Conservation (phyloP, 2,888 invertebrate genomes). For the Acrobasis repandana region DNA sequence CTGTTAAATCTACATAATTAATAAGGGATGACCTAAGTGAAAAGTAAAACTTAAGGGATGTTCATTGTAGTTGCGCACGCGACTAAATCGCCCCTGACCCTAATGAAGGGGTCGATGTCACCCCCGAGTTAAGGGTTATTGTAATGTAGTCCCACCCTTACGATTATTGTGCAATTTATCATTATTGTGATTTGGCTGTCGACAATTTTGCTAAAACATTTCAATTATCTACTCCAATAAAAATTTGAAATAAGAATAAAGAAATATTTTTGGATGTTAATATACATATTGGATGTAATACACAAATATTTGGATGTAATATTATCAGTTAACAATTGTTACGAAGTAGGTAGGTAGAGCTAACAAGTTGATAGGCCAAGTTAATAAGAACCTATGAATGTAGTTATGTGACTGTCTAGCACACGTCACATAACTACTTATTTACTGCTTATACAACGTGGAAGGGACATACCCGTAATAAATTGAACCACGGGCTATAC, state of each 20-base stretch:
- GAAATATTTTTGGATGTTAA: neutral
- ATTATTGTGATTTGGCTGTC: slow-evolving; percentile 40
- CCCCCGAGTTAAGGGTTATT: slow-evolving; percentile 58
- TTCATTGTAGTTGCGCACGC: slow-evolving; percentile 59
- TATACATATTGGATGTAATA: too few relatives aligned
- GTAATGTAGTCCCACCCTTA: slow-evolving; percentile 58
- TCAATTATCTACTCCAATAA: neutral
- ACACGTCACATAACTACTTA: too few relatives aligned
- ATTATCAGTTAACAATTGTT: too few relatives aligned
- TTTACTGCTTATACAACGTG: too few relatives aligned
- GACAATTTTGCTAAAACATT: slow-evolving; percentile 25
- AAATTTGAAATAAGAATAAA: neutral
- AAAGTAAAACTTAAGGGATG: slow-evolving; percentile 28
- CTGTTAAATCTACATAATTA: neutral
- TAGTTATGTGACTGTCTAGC: too few relatives aligned
- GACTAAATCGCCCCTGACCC: slow-evolving; percentile 55
- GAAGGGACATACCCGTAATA: too few relatives aligned
- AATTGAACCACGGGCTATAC: too few relatives aligned
- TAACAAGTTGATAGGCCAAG: too few relatives aligned
- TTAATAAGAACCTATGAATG: too few relatives aligned
- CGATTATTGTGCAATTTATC: slow-evolving; percentile 64
- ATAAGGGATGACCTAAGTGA: neutral
- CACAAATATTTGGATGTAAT: too few relatives aligned
- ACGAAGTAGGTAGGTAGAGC: too few relatives aligned
- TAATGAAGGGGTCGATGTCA: slow-evolving; percentile 60